These are phyloP conservation scores for Mythimna albipuncta DNA, from an alignment of 2,888 invertebrate genomes.

Conservation along the genomic window DNA sequence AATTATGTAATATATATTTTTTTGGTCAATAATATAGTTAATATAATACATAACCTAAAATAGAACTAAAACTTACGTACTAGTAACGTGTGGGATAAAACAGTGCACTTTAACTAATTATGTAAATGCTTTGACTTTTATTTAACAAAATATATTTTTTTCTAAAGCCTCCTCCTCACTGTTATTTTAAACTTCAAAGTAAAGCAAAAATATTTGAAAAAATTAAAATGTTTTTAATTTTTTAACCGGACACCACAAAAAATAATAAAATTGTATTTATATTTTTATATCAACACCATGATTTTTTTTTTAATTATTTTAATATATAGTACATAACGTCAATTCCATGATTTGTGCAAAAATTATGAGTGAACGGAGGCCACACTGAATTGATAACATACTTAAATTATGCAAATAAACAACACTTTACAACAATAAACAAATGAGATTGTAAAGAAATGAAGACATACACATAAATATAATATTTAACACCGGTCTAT, in stretches of 20 bases:
- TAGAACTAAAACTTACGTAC: conserved; percentile 63
- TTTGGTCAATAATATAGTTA: conserved; percentile 76
- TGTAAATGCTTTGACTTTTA: conserved; percentile 77
- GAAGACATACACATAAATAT: conserved; percentile 23
- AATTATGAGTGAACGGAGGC: conserved; percentile 26
- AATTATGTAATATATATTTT: conserved; percentile 69
- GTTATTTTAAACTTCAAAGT: neutral
- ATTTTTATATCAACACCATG: neutral
- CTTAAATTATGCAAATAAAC: conserved; percentile 58
- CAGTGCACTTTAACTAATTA: conserved; percentile 77
- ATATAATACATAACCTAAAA: conserved; percentile 62
- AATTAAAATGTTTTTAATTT: neutral
- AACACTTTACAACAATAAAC: conserved; percentile 57
- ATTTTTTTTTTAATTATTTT: neutral
- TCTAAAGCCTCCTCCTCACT: conserved; percentile 43
- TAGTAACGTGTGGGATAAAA: conserved; percentile 80
- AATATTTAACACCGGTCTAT: conserved; percentile 46
- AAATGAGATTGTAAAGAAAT: conserved; percentile 37
- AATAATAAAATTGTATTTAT: neutral
- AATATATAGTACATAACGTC: neutral
- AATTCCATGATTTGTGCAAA: neutral
- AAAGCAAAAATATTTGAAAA: neutral
- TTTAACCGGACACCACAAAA: neutral
- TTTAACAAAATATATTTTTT: conserved; percentile 59
- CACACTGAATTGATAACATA: conserved; percentile 57